These are phyloP conservation scores for Falco novaeseelandiae DNA, from an alignment of 2,797 vertebrate species.

Conservation along the genomic window DNA sequence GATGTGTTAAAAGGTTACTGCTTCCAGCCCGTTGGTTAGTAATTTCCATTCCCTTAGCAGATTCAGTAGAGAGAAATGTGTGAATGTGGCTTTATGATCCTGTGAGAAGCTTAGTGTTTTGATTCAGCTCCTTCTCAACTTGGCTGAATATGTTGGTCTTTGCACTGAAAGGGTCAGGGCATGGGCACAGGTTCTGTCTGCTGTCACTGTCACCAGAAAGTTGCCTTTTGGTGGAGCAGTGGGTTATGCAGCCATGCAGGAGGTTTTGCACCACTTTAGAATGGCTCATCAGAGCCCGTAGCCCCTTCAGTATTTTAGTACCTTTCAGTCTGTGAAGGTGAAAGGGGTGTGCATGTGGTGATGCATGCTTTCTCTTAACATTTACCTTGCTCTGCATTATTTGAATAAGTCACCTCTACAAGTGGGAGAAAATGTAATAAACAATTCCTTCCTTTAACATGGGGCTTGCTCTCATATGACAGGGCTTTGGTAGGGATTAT, in stretches of 20 bases:
- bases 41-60: background rate
- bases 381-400: background rate
- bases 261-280: rapidly evolving
- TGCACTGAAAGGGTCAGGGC: background rate
- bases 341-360: rapidly evolving
- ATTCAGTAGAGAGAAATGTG: background rate
- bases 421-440: background rate
- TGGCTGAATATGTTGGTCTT: background rate
- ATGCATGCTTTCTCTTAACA: background rate
- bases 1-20: background rate
- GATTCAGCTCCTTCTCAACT: background rate
- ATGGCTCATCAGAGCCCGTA: background rate
- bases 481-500: slow-evolving; percentile 14
- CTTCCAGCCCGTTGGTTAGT: background rate
- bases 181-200: background rate
- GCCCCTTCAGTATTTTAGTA: background rate
- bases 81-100: background rate
- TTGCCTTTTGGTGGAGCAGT: background rate
- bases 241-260: background rate
- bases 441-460: background rate
- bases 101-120: background rate
- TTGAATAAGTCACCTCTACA: background rate
- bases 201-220: background rate
- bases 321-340: background rate
- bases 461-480: background rate